Percentiles rank a stretch among this genome's conserved stretches.
phyloP scores from a whole-genome alignment of 2,113 vertebrate species.

The Hydrolagus affinis region DNA sequence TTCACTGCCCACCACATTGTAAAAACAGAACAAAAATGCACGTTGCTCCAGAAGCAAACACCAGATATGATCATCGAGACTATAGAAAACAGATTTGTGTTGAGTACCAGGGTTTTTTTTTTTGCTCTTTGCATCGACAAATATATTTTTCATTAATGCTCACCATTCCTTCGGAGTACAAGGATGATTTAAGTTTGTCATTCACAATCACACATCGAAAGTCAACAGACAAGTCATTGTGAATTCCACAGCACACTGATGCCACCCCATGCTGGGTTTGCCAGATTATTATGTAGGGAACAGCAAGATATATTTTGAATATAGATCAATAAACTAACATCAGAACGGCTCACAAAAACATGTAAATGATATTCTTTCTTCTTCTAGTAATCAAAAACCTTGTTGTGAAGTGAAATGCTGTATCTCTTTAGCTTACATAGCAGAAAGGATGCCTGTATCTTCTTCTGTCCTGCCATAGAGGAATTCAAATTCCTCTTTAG shows the following conservation, averaged over 20 bases:
- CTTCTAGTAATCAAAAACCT: background rate
- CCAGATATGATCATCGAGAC: too few species aligned
- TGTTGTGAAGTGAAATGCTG: background rate
- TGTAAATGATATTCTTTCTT: background rate
- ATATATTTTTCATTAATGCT: background rate
- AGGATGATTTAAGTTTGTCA: background rate
- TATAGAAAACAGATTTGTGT: too few species aligned
- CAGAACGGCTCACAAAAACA: conserved; percentile 8
- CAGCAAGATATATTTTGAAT: background rate
- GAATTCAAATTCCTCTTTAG: background rate
- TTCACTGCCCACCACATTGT: too few species aligned
- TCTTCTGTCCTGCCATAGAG: background rate
- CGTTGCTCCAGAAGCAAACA: too few species aligned
- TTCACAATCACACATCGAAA: background rate
- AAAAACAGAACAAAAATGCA: too few species aligned
- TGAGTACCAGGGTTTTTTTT: too few species aligned
- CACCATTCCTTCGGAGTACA: background rate
- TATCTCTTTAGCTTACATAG: background rate
- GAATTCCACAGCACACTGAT: background rate
- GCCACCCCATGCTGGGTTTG: background rate
- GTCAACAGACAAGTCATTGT: background rate
- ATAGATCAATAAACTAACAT: background rate
- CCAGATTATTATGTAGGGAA: background rate
- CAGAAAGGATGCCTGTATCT: background rate
- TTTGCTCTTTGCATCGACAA: too few species aligned